Evolutionary conservation across 2,113 vertebrate species (phyloP).

Genomic region (Aviceda subcristata): DNA sequence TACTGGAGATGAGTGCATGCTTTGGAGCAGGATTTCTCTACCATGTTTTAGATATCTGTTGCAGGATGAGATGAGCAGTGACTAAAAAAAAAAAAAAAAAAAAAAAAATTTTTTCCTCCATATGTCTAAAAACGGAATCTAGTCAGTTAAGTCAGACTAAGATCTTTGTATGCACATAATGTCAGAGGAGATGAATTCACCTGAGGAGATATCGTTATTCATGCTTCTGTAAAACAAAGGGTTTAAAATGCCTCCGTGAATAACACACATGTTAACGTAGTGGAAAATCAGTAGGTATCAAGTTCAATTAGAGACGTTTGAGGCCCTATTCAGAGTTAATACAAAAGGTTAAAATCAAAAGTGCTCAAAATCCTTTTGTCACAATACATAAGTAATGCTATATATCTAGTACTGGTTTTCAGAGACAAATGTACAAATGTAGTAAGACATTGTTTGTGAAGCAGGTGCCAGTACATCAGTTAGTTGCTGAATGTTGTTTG

Average conservation of each 20-base stretch:
- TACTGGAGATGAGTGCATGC: background rate
- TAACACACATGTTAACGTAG: background rate
- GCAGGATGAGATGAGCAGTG: background rate
- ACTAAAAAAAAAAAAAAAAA: background rate
- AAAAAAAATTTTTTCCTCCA: background rate
- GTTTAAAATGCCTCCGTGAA: background rate
- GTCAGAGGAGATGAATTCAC: background rate
- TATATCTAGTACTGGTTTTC: background rate
- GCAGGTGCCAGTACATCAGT: background rate
- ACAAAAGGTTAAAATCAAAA: background rate
- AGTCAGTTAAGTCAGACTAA: rapidly evolving
- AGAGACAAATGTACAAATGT: too few species aligned
- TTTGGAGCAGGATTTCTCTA: background rate
- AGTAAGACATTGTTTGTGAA: background rate
- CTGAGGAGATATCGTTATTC: background rate
- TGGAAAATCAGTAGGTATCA: background rate
- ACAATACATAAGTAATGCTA: background rate
- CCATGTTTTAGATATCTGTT: background rate
- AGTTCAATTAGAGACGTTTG: background rate
- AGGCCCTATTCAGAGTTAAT: background rate
- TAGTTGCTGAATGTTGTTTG: background rate
- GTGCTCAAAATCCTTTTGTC: background rate
- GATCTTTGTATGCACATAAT: background rate
- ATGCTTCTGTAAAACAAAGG: background rate
- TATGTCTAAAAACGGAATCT: background rate